Evolutionary conservation across 2,888 invertebrate genomes (phyloP).

Genomic region (Listrodromus nycthemerus): DNA sequence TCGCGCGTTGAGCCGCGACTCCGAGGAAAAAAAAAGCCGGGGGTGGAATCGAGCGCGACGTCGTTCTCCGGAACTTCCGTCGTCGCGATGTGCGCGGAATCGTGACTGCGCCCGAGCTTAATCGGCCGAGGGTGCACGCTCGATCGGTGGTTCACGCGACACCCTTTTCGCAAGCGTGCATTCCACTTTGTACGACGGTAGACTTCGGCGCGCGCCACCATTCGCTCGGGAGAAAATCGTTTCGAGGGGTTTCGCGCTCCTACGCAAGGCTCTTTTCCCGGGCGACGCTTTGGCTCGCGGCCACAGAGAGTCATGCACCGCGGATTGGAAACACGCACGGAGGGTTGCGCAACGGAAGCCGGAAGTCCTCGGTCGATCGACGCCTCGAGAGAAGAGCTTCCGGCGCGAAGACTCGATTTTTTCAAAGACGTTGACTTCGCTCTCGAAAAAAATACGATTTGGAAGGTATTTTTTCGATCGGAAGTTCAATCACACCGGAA

Average conservation of each 20-base stretch:
- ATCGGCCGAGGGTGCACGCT: conserved; percentile 71
- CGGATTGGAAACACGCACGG: background rate
- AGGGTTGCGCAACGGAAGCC: background rate
- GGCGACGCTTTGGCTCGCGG: conserved; percentile 4
- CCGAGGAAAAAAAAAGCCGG: conserved; percentile 1
- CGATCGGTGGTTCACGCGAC: conserved; percentile 74
- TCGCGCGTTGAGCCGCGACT: conserved; percentile 48
- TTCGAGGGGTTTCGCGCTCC: conserved; percentile 20
- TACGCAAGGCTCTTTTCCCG: conserved; percentile 1
- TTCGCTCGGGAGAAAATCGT: conserved; percentile 24
- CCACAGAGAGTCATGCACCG: conserved; percentile 1
- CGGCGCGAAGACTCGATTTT: background rate
- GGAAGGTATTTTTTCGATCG: too few species aligned
- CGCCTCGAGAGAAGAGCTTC: background rate
- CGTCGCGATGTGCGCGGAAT: background rate
- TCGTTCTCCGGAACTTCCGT: background rate
- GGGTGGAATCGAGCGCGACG: conserved; percentile 9
- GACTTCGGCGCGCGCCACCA: background rate
- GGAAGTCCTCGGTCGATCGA: background rate
- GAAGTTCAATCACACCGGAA: too few species aligned
- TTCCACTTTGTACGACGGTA: background rate
- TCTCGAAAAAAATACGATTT: too few species aligned
- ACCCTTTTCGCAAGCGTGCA: conserved; percentile 37
- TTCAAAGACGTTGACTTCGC: too few species aligned
- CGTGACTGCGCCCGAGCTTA: conserved; percentile 65